A percentile compares a stretch with the other conserved stretches of the same genome.
phyloP scores from a whole-genome alignment of 2,888 invertebrate species.

The Lasius fuliginosus region DNA sequence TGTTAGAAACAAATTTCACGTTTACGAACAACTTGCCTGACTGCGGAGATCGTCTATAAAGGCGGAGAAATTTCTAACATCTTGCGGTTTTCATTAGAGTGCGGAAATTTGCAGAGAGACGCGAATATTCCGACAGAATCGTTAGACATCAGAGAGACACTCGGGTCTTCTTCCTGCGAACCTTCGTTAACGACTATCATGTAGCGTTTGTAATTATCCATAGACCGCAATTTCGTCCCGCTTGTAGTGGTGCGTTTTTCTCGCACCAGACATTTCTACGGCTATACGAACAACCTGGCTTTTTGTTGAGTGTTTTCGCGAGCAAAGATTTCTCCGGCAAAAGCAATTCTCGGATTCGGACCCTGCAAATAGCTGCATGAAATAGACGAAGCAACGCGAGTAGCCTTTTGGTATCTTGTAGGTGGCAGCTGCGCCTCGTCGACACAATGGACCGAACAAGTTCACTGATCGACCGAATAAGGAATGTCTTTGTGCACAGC shows the following conservation, averaged over 20 bases:
- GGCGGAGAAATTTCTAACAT: conserved; percentile 50
- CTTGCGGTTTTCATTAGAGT: conserved; percentile 48
- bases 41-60: conserved; percentile 24
- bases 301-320: conserved; percentile 21
- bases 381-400: conserved; percentile 51
- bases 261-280: conserved; percentile 19
- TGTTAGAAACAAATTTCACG: conserved; percentile 36
- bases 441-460: conserved; percentile 47
- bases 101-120: conserved; percentile 34
- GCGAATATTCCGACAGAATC: conserved; percentile 33
- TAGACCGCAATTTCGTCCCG: conserved; percentile 25
- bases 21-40: not conserved
- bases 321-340: conserved; percentile 34
- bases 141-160: conserved; percentile 44
- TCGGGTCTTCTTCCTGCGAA: not conserved
- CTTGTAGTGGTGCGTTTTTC: conserved; percentile 36
- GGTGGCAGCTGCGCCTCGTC: conserved; percentile 38
- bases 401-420: conserved; percentile 56
- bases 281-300: not conserved
- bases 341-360: conserved; percentile 23
- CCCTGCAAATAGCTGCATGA: conserved; percentile 31
- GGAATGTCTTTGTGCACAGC: conserved; percentile 45
- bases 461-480: conserved; percentile 37
- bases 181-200: conserved; percentile 37
- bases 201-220: conserved; percentile 29